Percentiles rank a stretch among this genome's conserved stretches.
phyloP scores from a whole-genome alignment of 2,888 invertebrate genomes.

The Papilio gigon region DNA sequence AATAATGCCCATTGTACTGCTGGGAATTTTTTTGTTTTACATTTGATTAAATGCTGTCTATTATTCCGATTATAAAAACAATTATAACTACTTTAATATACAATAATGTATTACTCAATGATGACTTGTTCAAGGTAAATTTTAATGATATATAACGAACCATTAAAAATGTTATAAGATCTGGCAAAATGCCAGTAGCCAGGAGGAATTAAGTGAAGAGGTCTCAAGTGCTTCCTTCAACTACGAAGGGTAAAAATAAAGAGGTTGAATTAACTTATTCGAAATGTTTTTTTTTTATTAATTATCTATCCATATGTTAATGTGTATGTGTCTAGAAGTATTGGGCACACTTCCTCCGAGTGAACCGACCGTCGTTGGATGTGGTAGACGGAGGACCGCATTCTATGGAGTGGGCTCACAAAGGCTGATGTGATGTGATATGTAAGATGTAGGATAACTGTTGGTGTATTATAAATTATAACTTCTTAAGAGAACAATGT shows the following conservation, averaged over 20 bases:
- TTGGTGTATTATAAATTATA: neutral
- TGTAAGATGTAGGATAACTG: neutral
- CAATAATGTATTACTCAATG: constrained; percentile 17
- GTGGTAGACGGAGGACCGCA: no score
- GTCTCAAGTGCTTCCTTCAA: neutral
- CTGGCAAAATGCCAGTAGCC: constrained; percentile 4
- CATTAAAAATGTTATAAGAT: neutral
- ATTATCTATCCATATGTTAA: no score
- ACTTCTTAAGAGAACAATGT: neutral
- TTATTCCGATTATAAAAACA: constrained; percentile 14
- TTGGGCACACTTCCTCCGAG: no score
- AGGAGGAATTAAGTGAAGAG: neutral
- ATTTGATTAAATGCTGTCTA: neutral
- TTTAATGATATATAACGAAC: neutral
- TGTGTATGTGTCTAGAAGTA: no score
- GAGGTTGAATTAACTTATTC: neutral
- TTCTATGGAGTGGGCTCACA: no score
- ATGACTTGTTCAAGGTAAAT: constrained; percentile 48
- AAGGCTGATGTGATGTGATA: no score
- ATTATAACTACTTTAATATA: constrained; percentile 1
- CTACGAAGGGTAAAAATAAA: neutral
- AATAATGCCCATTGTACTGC: constrained; percentile 12
- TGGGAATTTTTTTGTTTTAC: neutral
- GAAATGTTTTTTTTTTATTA: no score
- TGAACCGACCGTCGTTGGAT: no score